Base-by-base conservation (phyloP, 1,140 invertebrate genomes). In the Colletes gigas region DNA sequence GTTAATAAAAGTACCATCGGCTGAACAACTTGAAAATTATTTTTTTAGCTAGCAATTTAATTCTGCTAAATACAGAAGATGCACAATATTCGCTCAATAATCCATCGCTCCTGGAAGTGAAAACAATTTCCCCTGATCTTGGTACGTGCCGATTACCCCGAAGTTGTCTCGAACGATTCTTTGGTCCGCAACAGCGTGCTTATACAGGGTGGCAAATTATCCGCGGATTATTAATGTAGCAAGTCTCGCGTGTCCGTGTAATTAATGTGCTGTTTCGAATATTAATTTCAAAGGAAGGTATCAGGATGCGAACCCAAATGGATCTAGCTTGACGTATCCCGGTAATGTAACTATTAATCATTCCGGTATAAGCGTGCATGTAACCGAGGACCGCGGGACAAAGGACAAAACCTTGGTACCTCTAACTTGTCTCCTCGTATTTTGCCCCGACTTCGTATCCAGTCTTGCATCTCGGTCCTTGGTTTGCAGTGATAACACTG, bases 281-380 rank as follows among this genome's bases (percentile, higher is more conserved):
- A 78, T 78, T 78, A 78, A 78, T 78, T 78, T 78, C 76, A 72
- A 78, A 78, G 76, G 76, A 78, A 78, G 76, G 50, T 62, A 63
- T 62, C 76, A 39, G 59, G 54, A 71, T 44, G 70, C 68, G 39
- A 30, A 57, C 44, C 68, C 76, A 52, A 78, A 78, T 78, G 69
- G 68, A 78, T 72, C 76, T 70, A 41, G 30, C 59, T 69, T 44
- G 76, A 72, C 69, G 76, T 57, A 63, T 63, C 59, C 68, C 68
- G n/a, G 30, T 78, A 78, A 78, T 78, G 76, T 78, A 78, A 78
- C 76, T 78, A 78, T 78, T 78, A 78, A 78, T 78, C 69, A 72
- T 78, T 47, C 12, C 0, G 10, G 39, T 55, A 54, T 62, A 54
- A 72, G 39, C 68, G 68, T 17, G 57, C 30, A 54, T 55, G 68